Percentiles rank a stretch among this genome's conserved stretches.
Evolutionary conservation across 1,140 invertebrate species (phyloP).

Genomic region (Drosophila kikkawai): DNA sequence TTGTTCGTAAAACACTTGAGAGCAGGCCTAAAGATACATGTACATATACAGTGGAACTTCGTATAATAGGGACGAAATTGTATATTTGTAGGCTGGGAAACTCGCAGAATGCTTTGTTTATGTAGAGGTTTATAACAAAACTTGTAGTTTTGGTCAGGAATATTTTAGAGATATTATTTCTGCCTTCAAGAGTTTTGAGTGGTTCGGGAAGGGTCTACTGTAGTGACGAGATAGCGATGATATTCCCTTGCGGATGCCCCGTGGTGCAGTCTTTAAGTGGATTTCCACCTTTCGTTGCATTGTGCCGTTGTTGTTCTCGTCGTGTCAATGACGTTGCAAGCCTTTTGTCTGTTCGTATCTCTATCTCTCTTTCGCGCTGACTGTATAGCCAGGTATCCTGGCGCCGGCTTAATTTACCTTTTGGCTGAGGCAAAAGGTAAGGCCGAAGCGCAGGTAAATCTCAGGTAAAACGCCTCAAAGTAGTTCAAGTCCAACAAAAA

Average conservation of each 20-base stretch:
- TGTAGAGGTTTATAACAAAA: background rate
- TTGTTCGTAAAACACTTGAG: slow-evolving; percentile 73
- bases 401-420: slow-evolving; percentile 80
- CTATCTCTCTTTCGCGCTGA: slow-evolving; percentile 11
- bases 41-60: slow-evolving; percentile 16
- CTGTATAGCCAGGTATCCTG: slow-evolving; percentile 75
- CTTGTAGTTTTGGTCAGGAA: background rate
- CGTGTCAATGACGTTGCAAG: slow-evolving; percentile 79
- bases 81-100: background rate
- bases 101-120: background rate
- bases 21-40: slow-evolving; percentile 28
- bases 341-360: slow-evolving; percentile 61
- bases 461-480: slow-evolving; percentile 59
- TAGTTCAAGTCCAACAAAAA: slow-evolving; percentile 72
- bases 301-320: slow-evolving; percentile 26
- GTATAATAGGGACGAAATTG: too few relatives aligned
- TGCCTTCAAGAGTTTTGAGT: too few relatives aligned
- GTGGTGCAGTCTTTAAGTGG: slow-evolving; percentile 68
- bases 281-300: slow-evolving; percentile 76
- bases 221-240: slow-evolving; percentile 10
- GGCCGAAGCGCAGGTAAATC: slow-evolving; percentile 20
- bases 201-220: slow-evolving; percentile 7
- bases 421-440: slow-evolving; percentile 22
- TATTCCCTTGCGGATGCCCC: slow-evolving; percentile 33
- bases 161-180: background rate